Conservation (phyloP, 35 echinoderm and acorn worm species). For the Patiria miniata region DNA sequence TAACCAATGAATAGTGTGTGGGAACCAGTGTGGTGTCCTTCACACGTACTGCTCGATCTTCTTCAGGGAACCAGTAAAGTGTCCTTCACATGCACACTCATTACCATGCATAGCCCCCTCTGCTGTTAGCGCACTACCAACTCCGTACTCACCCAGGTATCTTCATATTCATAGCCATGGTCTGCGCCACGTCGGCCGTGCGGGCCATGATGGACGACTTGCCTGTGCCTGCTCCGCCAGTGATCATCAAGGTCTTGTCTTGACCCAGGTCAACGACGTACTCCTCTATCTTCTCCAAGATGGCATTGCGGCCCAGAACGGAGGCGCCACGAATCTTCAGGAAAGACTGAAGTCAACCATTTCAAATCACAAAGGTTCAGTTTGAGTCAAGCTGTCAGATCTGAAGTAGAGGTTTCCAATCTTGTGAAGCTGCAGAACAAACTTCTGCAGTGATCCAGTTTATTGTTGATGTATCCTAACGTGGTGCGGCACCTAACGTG, state of each 20-base stretch:
- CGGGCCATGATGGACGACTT: slow-evolving; percentile 94
- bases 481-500: too few species aligned
- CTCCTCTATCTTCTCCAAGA: slow-evolving; percentile 79
- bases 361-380: background rate
- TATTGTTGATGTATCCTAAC: too few species aligned
- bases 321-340: slow-evolving; percentile 86
- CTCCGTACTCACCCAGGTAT: slow-evolving; percentile 78
- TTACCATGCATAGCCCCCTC: background rate
- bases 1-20: too few species aligned
- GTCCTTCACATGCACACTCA: too few species aligned
- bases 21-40: background rate
- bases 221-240: slow-evolving; percentile 87
- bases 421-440: background rate
- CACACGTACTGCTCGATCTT: background rate
- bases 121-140: background rate
- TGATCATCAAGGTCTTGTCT: slow-evolving; percentile 69
- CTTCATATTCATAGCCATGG: slow-evolving; percentile 73
- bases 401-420: background rate
- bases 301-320: slow-evolving; percentile 76
- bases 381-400: background rate
- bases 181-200: slow-evolving; percentile 86
- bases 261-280: slow-evolving; percentile 75
- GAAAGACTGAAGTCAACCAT: slow-evolving; percentile 74
- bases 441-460: background rate
- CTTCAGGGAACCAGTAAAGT: too few species aligned